These are phyloP conservation scores for Xestoiulus laeticollis DNA, from an alignment of 2,888 invertebrate species.

Conservation along the genomic window DNA sequence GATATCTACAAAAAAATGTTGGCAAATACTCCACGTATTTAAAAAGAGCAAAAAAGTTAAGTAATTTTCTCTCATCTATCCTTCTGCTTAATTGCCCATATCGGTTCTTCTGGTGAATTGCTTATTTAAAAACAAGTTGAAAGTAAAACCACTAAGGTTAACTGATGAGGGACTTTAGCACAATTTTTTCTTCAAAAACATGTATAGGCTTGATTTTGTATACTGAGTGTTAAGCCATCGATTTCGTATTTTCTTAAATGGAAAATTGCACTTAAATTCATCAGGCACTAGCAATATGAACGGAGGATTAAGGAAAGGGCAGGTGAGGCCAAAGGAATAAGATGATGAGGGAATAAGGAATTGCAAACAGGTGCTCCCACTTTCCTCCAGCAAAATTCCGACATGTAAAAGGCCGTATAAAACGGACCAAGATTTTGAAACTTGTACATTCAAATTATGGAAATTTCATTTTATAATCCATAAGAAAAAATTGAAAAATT, in stretches of 20 bases:
- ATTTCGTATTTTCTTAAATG: not conserved
- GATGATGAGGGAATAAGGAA: no score
- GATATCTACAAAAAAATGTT: not conserved
- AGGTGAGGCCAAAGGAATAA: not conserved
- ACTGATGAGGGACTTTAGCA: conserved; percentile 21
- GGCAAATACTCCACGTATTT: not conserved
- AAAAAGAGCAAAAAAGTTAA: conserved; percentile 23
- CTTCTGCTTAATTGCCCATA: conserved; percentile 15
- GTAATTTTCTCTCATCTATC: conserved; percentile 18
- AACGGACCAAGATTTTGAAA: no score
- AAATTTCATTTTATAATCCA: no score
- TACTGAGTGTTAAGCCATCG: not conserved
- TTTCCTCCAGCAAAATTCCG: no score
- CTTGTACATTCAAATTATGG: no score
- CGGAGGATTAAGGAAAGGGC: not conserved
- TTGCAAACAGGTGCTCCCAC: not conserved
- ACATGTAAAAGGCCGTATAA: no score
- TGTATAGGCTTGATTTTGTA: not conserved
- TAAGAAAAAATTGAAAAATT: no score
- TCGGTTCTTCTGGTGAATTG: not conserved
- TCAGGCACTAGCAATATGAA: not conserved
- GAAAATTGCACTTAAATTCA: not conserved
- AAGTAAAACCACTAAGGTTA: conserved; percentile 12
- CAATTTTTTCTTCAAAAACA: not conserved
- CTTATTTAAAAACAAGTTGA: conserved; percentile 21